Percentiles rank a stretch among this genome's conserved stretches.
phyloP scores from a whole-genome alignment of 2,797 vertebrate genomes.

The Thamnophis elegans region DNA sequence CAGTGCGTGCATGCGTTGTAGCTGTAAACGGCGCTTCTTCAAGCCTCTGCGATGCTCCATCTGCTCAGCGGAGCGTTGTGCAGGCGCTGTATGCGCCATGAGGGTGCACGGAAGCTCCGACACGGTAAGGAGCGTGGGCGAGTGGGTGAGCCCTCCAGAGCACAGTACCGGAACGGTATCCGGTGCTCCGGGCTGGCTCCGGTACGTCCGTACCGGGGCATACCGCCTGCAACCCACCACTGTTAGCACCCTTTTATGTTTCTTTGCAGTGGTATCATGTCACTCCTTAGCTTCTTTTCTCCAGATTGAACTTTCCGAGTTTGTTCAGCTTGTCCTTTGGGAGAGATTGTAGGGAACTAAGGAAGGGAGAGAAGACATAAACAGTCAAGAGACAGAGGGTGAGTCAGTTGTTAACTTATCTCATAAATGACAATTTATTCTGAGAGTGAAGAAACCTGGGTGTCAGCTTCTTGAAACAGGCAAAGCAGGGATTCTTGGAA shows the following conservation, averaged over 20 bases:
- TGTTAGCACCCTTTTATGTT: not conserved
- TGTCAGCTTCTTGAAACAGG: not conserved
- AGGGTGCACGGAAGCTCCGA: no score
- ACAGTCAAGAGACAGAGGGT: not conserved
- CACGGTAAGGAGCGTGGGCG: no score
- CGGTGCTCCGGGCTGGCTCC: no score
- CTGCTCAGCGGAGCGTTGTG: no score
- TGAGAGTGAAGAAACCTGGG: not conserved
- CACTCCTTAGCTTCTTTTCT: not conserved
- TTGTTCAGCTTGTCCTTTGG: not conserved
- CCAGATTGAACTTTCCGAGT: not conserved
- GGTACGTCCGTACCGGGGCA: no score
- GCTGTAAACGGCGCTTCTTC: no score
- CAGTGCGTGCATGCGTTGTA: no score
- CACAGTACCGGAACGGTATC: no score
- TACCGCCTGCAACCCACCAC: no score
- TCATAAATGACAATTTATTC: not conserved
- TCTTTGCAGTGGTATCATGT: not conserved
- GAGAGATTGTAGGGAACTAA: not conserved
- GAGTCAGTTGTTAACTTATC: not conserved
- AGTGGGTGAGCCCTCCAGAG: no score
- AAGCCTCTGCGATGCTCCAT: no score
- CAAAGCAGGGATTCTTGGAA: not conserved
- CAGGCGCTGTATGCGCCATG: no score
- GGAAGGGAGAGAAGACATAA: not conserved